Conservation (phyloP, 2,888 invertebrate genomes). For the Teinopalpus imperialis region DNA sequence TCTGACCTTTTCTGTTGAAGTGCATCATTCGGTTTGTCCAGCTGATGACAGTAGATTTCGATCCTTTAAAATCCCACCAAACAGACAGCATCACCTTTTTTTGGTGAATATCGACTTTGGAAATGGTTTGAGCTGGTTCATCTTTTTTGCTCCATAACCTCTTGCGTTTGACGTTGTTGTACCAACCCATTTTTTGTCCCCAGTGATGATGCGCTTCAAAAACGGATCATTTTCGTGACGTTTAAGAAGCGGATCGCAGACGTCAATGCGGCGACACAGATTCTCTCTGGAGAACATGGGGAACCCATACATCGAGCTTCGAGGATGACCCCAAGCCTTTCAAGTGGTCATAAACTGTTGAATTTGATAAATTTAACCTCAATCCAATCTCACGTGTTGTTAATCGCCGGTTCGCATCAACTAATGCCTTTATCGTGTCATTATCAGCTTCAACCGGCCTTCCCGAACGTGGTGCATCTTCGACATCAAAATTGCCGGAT, state of each 20-base stretch:
- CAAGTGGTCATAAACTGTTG: too few species aligned
- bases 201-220: background rate
- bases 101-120: background rate
- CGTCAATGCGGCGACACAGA: background rate
- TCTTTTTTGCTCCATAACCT: background rate
- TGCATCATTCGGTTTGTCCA: background rate
- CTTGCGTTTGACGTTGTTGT: background rate
- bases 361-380: too few species aligned
- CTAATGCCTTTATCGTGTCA: too few species aligned
- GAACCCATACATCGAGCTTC: background rate
- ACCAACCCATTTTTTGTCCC: background rate
- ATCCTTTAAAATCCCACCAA: too few species aligned
- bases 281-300: background rate
- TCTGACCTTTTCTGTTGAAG: too few species aligned
- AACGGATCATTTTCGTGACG: background rate
- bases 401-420: background rate
- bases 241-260: background rate
- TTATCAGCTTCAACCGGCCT: too few species aligned
- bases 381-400: background rate
- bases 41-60: background rate
- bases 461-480: too few species aligned
- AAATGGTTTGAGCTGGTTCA: background rate
- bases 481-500: too few species aligned
- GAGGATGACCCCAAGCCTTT: too few species aligned
- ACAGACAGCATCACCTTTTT: too few species aligned